Evolutionary conservation across 2,113 vertebrate genomes (phyloP).

Genomic region (Formicarius rufipectus): DNA sequence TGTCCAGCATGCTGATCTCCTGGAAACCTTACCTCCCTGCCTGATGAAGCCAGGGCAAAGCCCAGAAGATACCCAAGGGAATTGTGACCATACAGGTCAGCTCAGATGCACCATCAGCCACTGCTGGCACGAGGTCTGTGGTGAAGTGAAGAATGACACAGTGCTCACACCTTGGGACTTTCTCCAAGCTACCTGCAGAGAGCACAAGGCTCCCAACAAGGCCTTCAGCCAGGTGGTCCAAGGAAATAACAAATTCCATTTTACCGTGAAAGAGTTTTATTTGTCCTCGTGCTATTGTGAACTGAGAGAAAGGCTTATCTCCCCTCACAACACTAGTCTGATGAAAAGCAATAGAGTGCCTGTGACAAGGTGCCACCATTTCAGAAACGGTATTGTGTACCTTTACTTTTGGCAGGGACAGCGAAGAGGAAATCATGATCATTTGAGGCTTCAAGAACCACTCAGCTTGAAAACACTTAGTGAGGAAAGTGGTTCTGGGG

Average conservation of each 20-base stretch:
- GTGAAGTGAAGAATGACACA: background rate
- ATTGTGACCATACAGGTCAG: accelerated
- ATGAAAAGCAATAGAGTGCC: background rate
- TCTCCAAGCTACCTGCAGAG: background rate
- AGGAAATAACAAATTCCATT: background rate
- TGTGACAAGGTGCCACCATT: background rate
- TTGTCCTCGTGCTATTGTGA: background rate
- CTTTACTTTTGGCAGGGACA: background rate
- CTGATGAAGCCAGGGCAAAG: background rate
- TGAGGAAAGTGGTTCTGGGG: accelerated
- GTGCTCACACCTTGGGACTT: accelerated
- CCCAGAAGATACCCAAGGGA: background rate
- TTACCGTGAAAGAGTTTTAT: background rate
- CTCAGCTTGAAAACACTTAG: background rate
- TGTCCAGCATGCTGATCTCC: background rate
- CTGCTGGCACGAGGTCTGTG: accelerated
- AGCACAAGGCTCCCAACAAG: background rate
- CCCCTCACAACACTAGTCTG: background rate
- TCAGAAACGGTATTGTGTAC: background rate
- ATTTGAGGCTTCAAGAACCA: background rate
- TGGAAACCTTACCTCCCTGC: background rate
- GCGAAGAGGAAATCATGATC: background rate
- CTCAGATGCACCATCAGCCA: accelerated
- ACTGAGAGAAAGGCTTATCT: background rate
- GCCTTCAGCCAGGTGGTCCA: background rate